phyloP scores from a whole-genome alignment of 2,113 vertebrate genomes.

The Apus apus region DNA sequence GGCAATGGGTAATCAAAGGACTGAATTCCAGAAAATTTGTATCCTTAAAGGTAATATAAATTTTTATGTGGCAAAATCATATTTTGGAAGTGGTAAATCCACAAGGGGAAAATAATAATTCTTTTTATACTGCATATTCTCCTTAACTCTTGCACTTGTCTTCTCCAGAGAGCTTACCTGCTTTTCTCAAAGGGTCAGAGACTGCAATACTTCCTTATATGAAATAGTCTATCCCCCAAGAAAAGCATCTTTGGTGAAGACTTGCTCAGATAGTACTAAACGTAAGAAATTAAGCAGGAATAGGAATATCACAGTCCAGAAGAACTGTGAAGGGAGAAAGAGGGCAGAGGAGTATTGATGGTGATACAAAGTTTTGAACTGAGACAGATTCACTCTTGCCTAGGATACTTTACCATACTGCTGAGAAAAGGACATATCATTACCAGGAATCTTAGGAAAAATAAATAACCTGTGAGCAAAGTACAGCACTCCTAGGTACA shows the following conservation, averaged over 20 bases:
- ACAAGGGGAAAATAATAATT: neutral
- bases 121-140: neutral
- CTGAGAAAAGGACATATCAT: neutral
- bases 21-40: neutral
- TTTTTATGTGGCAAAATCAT: neutral
- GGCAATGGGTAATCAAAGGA: neutral
- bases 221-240: neutral
- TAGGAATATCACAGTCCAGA: neutral
- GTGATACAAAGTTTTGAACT: neutral
- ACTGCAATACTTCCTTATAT: neutral
- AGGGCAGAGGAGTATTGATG: neutral
- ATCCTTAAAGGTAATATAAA: neutral
- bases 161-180: neutral
- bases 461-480: neutral
- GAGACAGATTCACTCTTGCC: neutral
- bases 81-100: neutral
- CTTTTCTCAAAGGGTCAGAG: neutral
- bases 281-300: neutral
- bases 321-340: neutral
- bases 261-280: neutral
- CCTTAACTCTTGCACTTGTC: neutral
- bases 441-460: neutral
- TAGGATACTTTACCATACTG: neutral
- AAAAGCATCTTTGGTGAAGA: neutral
- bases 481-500: neutral